Percentiles rank a stretch among this genome's conserved stretches.
Evolutionary conservation across 2,888 invertebrate genomes (phyloP).

Genomic region (Drosophila paranaensis): DNA sequence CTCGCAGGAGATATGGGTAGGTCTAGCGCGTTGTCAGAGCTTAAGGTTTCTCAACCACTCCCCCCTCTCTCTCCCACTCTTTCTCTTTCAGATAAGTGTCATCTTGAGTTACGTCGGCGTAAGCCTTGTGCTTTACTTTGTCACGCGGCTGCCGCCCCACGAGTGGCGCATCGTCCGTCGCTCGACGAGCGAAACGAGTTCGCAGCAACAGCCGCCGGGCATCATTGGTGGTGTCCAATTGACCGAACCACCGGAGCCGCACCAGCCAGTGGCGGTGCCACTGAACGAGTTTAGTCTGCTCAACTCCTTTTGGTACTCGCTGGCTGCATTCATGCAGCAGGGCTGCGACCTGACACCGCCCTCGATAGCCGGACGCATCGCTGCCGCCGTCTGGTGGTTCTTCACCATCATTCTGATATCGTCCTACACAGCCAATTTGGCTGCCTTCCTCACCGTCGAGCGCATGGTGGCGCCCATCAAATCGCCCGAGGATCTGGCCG

Average conservation of each 20-base stretch:
- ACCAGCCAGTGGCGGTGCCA: constrained; percentile 41
- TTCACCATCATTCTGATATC: constrained; percentile 99
- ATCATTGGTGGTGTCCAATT: constrained; percentile 75
- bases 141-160: constrained; percentile 97
- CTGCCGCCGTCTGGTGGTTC: constrained; percentile 99
- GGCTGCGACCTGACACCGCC: constrained; percentile 98
- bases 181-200: constrained; percentile 41
- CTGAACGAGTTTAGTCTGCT: constrained; percentile 95
- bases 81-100: constrained; percentile 87
- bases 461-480: constrained; percentile 97
- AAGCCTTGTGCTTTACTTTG: constrained; percentile 98
- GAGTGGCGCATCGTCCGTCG: constrained; percentile 94
- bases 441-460: constrained; percentile 98
- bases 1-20: constrained; percentile 98
- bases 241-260: constrained; percentile 30
- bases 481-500: constrained; percentile 94
- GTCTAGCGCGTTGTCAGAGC: constrained; percentile 64
- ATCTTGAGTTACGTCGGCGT: constrained; percentile 97
- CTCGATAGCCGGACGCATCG: constrained; percentile 91
- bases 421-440: constrained; percentile 99
- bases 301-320: constrained; percentile 98
- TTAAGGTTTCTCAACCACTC: neutral
- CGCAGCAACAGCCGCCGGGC: constrained; percentile 82
- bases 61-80: neutral
- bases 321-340: constrained; percentile 99